These are phyloP conservation scores for Diloba caeruleocephala DNA, from an alignment of 2,888 invertebrate species.

Conservation along the genomic window DNA sequence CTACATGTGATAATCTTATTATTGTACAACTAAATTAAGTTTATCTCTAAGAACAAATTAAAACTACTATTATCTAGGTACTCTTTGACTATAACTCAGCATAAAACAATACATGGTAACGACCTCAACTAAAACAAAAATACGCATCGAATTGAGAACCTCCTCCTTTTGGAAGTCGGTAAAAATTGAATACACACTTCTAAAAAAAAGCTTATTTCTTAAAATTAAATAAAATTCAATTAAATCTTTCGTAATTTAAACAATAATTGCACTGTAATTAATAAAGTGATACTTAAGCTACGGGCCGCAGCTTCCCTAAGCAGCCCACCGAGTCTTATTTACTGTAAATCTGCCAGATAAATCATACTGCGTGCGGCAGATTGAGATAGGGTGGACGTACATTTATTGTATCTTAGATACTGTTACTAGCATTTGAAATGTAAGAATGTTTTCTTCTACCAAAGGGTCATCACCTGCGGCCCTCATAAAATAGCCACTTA, in stretches of 20 bases:
- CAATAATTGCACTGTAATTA: conserved; percentile 17
- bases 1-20: neutral
- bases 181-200: too few relatives aligned
- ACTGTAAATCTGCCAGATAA: conserved; percentile 32
- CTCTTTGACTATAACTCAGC: too few relatives aligned
- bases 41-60: too few relatives aligned
- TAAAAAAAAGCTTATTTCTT: conserved; percentile 1
- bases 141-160: too few relatives aligned
- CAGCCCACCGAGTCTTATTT: conserved; percentile 25
- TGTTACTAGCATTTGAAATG: conserved; percentile 27
- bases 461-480: conserved; percentile 30
- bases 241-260: conserved; percentile 16
- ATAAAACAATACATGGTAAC: too few relatives aligned
- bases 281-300: conserved; percentile 22
- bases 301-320: conserved; percentile 1
- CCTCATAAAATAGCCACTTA: conserved; percentile 28
- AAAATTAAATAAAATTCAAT: too few relatives aligned
- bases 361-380: conserved; percentile 27
- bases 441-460: conserved; percentile 24
- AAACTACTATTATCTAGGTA: too few relatives aligned
- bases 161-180: too few relatives aligned
- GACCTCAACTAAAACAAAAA: too few relatives aligned
- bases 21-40: too few relatives aligned
- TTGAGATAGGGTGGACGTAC: conserved; percentile 31
- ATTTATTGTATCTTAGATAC: conserved; percentile 35